Conservation (phyloP, 35 echinoderm and acorn worm genomes). For the Amphiura filiformis region DNA sequence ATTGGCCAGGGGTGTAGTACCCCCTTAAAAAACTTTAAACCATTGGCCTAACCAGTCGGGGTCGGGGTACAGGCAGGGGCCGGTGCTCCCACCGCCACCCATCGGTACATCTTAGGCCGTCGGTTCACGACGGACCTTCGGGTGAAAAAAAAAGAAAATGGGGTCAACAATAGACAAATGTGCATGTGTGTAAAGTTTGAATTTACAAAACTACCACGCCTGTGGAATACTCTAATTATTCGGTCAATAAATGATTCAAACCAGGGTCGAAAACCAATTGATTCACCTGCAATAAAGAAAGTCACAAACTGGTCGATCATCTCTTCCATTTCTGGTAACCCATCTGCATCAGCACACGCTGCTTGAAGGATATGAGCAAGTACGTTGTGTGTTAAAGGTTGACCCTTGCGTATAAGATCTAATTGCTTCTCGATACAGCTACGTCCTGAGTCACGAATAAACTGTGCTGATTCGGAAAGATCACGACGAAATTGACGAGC, state of each 20-base stretch:
- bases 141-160: too few relatives aligned
- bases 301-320: constrained; percentile 50
- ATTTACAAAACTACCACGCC: too few relatives aligned
- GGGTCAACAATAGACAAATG: too few relatives aligned
- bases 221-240: too few relatives aligned
- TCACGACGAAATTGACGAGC: background rate
- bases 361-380: constrained; percentile 24
- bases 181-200: too few relatives aligned
- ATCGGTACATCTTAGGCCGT: too few relatives aligned
- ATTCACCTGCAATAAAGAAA: constrained; percentile 59
- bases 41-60: background rate
- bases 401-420: background rate
- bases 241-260: too few relatives aligned
- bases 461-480: background rate
- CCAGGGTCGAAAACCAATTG: too few relatives aligned
- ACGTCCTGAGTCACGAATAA: constrained; percentile 7
- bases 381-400: constrained; percentile 7
- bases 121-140: too few relatives aligned
- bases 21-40: too few relatives aligned
- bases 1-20: too few relatives aligned
- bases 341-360: background rate
- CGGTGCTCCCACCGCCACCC: background rate
- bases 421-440: constrained; percentile 11
- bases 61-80: background rate
- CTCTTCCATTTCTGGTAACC: constrained; percentile 28